Evolutionary conservation across 2,113 vertebrate species (phyloP).

Genomic region (Calidris pygmaea): DNA sequence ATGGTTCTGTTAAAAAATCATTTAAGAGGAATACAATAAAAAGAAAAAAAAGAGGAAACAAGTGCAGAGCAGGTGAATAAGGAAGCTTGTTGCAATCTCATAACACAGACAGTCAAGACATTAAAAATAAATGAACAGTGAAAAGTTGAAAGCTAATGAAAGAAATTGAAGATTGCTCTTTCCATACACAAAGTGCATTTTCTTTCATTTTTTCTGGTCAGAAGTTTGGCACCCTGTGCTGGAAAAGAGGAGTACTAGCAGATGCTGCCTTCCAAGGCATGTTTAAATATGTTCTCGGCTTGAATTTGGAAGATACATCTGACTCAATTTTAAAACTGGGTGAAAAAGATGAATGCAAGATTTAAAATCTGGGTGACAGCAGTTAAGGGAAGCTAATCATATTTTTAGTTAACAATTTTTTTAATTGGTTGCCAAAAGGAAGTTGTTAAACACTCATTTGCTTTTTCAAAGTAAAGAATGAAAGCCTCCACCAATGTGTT

Average conservation of each 20-base stretch:
- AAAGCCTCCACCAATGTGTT: background rate
- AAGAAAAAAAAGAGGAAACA: background rate
- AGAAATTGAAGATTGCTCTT: background rate
- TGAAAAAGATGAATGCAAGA: background rate
- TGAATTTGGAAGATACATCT: background rate
- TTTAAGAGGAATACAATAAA: background rate
- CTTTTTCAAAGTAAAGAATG: background rate
- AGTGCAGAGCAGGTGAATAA: background rate
- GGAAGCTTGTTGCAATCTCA: background rate
- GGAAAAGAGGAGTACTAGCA: background rate
- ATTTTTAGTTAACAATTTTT: background rate
- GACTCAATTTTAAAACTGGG: background rate
- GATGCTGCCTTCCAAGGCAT: conserved; percentile 11
- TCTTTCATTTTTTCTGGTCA: background rate
- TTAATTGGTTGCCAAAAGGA: background rate
- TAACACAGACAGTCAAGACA: background rate
- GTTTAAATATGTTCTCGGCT: conserved; percentile 8
- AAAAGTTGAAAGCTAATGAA: background rate
- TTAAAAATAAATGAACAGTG: background rate
- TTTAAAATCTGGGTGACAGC: background rate
- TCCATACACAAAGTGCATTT: background rate
- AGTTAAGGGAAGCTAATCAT: background rate
- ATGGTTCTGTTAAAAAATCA: background rate
- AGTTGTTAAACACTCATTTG: background rate
- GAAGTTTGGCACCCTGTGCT: background rate